These are phyloP conservation scores for Muscina levida DNA, from an alignment of 2,888 invertebrate genomes.

Conservation along the genomic window DNA sequence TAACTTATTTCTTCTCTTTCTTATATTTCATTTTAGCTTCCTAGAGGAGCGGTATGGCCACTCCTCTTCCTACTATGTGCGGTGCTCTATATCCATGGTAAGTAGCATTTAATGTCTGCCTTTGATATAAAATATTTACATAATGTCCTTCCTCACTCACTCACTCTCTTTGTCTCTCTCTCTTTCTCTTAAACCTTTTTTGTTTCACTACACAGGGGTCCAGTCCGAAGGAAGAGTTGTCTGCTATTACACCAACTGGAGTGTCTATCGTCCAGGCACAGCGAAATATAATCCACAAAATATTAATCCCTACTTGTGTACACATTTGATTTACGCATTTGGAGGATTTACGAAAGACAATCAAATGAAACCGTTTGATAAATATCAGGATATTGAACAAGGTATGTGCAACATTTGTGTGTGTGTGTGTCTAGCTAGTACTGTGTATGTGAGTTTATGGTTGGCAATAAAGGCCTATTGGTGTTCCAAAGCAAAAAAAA, in stretches of 20 bases:
- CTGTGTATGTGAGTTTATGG: background rate
- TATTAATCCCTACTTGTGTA: constrained; percentile 96
- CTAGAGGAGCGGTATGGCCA: constrained; percentile 78
- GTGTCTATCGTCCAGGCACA: constrained; percentile 93
- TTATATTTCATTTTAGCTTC: constrained; percentile 74
- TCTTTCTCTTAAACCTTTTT: too few species aligned
- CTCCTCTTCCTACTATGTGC: constrained; percentile 76
- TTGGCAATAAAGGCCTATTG: constrained; percentile 3
- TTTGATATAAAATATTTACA: too few species aligned
- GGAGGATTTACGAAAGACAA: constrained; percentile 96
- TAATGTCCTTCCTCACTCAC: too few species aligned
- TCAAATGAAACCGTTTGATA: constrained; percentile 94
- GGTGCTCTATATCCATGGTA: constrained; percentile 76
- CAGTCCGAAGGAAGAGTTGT: constrained; percentile 87
- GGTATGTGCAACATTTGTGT: constrained; percentile 81
- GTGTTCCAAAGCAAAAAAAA: background rate
- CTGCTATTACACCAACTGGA: constrained; percentile 97
- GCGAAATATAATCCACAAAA: constrained; percentile 96
- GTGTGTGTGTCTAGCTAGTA: background rate
- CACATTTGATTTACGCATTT: constrained; percentile 95
- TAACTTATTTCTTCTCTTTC: constrained; percentile 53
- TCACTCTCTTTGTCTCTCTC: too few species aligned
- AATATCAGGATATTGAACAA: constrained; percentile 97
- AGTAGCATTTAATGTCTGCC: constrained; percentile 67
- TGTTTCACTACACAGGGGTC: constrained; percentile 71